Evolutionary conservation across 2,113 vertebrate genomes (phyloP), one percentile per base, ranked within the genome.

Genomic region (Sander lucioperca): DNA sequence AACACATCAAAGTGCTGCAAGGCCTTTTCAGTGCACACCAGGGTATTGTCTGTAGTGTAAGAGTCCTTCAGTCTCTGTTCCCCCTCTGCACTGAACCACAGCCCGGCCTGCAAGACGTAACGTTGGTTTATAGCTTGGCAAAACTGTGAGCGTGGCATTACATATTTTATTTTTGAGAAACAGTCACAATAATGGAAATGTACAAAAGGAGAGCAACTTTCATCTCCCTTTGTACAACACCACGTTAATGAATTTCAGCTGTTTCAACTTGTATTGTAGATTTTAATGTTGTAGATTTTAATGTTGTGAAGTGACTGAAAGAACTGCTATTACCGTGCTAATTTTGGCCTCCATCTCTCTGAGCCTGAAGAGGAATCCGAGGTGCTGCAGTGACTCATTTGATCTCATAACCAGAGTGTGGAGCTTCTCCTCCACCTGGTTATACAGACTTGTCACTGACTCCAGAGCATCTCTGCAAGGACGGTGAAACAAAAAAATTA

Each of bases 371-470:
- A 98, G 95, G 83, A 96, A 91, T 71, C 97, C 95, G 54, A 99
- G 94, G 39, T 80, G 95, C 83, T 96, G 95, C 84, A 98, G 94
- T 25, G 96, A 95, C 79, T 96, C 86, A 67, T 99, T 99, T 73
- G 98, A 99, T 0, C 90, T 94, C 43, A 96, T 97, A 90, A 98
- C 98, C 62, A 99, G 90, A 18, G 85, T 84, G 16, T 99, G 98
- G 3, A 99, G 96, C 53, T 95, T 95, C 83, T 97, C 97, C 15
- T 99, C 98, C 88, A 99, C 93, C 30, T 94, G 96, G 74, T 95
- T 96, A 54, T 99, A 99, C 45, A 97, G 93, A 39, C 80, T 75
- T 1, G 96, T 90, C 0, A 96, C 96, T 0, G 81, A 80, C 15
- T 96, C 96, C 91, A 98, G 84, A 48, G 93, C 92, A 12, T 93